Base-by-base conservation (phyloP, 2,113 vertebrate genomes). In the Microtus richardsoni region DNA sequence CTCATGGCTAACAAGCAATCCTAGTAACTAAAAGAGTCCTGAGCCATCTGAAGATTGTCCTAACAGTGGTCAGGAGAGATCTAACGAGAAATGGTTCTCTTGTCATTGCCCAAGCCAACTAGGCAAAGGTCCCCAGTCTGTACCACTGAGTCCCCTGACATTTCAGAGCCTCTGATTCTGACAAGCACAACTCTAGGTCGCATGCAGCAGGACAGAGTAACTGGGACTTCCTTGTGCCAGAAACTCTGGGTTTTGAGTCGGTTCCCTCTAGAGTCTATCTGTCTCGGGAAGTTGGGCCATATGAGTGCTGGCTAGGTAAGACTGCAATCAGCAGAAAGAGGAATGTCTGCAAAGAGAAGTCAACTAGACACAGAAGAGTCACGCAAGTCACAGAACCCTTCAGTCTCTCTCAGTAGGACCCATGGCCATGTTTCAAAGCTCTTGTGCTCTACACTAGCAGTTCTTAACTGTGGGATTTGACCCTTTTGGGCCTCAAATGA, bases 311-410 rank as follows among this genome's bases (percentile, higher is more conserved):
- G 22, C 71, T 89, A 41, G 36, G 24, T 64, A 91, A 64, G 13
- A 83, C 24, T 16, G 21, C 16, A 62, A 24, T 93, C 77, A 94
- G 86, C 82, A 89, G 89, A 94, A 87, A 8, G 14, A 83, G 26
- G 70, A 83, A 71, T 79, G 62, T 16, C 88, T 93, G 5, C 44
- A 89, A 71, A 87, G 78, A 44, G 30, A 90, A 60, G 12, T 83
- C 80, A 64, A 70, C 86, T 44, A 77, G 39, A 88, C 9, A 58
- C 41, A 73, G n/a, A 62, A 95, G 12, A 60, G 44, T 73, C 68
- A 82, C 58, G 47, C 7, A 90, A 74, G 30, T 60, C 22, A 14
- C 39, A 4, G 36, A 88, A 24, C n/a, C 16, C 39, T 28, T 8
- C 14, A 64, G 80, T 44, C 58, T 58, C 41, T 70, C 70, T 66